Percentiles rank a stretch among this genome's conserved stretches.
Evolutionary conservation across 2,888 invertebrate genomes (phyloP).

Genomic region (Bhutanitis thaidina): DNA sequence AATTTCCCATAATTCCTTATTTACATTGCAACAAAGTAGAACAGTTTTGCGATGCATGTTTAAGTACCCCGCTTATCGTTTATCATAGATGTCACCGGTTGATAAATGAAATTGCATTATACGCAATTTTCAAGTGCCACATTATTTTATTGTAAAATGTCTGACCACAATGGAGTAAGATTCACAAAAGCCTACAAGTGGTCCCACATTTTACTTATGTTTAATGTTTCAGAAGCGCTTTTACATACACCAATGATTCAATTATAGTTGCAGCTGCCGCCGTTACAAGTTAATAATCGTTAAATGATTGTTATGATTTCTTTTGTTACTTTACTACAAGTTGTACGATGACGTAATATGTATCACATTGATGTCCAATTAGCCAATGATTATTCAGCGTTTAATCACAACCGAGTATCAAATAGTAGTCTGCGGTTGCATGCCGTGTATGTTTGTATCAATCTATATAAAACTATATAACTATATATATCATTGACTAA

Average conservation of each 20-base stretch:
- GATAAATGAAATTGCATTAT: slow-evolving; percentile 28
- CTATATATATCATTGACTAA: no score
- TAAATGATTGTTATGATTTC: no score
- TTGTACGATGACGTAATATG: no score
- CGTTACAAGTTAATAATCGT: background rate
- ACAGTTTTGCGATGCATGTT: no score
- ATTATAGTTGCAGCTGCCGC: slow-evolving; percentile 28
- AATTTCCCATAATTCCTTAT: background rate
- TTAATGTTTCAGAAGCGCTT: slow-evolving; percentile 16
- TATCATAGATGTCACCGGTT: slow-evolving; percentile 30
- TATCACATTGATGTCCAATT: no score
- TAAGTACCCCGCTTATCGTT: slow-evolving; percentile 23
- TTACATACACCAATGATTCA: slow-evolving; percentile 32
- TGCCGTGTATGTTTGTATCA: no score
- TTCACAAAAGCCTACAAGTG: slow-evolving; percentile 19
- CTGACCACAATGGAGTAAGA: slow-evolving; percentile 29
- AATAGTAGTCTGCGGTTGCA: no score
- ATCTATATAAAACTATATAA: no score
- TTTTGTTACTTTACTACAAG: no score
- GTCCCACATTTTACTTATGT: slow-evolving; percentile 7
- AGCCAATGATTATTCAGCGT: no score
- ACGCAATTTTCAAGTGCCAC: slow-evolving; percentile 41
- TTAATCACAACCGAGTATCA: no score
- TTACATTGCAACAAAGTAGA: slow-evolving; percentile 3
- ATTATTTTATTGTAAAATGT: slow-evolving; percentile 49